Conservation (phyloP, 2,797 vertebrate species). For the Erpetoichthys calabaricus region DNA sequence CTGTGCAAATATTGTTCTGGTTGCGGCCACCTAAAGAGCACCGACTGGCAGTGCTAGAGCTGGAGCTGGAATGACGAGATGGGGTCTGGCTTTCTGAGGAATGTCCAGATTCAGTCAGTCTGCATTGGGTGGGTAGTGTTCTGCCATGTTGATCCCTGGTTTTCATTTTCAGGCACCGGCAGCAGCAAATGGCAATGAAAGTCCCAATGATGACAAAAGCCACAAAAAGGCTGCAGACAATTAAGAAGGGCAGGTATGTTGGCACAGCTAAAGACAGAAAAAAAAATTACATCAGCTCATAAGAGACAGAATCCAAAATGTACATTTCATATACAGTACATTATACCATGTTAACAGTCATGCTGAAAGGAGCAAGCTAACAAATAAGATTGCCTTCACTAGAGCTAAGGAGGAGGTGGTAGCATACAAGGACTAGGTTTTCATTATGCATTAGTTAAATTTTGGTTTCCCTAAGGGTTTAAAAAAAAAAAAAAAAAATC, state of each 20-base stretch:
- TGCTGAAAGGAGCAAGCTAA: no score
- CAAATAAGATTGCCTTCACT: no score
- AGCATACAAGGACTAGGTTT: no score
- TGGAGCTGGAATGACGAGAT: constrained; percentile 28
- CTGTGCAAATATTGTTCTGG: constrained; percentile 18
- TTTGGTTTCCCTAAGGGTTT: no score
- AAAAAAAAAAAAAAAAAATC: no score
- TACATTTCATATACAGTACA: no score
- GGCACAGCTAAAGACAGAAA: constrained; percentile 28
- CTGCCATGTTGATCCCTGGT: constrained; percentile 17
- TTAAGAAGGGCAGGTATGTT: constrained; percentile 40
- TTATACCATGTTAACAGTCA: no score
- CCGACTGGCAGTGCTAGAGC: constrained; percentile 24
- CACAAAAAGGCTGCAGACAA: constrained; percentile 34
- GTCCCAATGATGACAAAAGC: constrained; percentile 31
- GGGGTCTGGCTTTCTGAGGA: constrained; percentile 27
- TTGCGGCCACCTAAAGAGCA: constrained; percentile 3
- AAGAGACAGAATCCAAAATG: no score
- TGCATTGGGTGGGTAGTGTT: constrained; percentile 26
- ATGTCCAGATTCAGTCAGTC: constrained; percentile 28
- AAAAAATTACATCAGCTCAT: background rate
- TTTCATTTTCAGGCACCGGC: constrained; percentile 33
- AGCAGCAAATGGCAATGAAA: constrained; percentile 38
- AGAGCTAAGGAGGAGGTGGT: no score
- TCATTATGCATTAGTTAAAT: no score